Conservation (phyloP, 1,140 invertebrate species). For the Drosophila tani region DNA sequence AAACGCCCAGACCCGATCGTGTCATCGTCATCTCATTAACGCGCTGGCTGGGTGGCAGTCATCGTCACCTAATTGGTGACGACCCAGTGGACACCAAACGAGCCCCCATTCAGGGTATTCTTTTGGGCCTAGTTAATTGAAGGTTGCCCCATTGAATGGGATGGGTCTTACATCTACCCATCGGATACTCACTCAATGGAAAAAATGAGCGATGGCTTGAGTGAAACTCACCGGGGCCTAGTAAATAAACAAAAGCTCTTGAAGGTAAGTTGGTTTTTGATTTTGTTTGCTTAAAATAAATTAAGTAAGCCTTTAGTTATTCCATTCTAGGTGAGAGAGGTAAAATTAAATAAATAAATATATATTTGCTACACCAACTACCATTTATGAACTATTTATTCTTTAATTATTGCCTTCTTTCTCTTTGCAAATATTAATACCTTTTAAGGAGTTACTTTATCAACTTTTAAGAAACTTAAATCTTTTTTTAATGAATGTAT, state of each 20-base stretch:
- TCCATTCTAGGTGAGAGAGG: neutral
- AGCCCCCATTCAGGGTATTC: constrained; percentile 22
- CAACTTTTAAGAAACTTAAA: neutral
- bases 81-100: constrained; percentile 50
- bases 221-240: neutral
- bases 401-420: neutral
- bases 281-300: neutral
- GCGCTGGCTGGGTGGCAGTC: constrained; percentile 18
- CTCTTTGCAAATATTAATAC: neutral
- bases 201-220: neutral
- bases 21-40: constrained; percentile 52
- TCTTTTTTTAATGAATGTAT: neutral
- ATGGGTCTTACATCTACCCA: constrained; percentile 13
- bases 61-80: constrained; percentile 68
- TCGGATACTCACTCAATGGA: constrained; percentile 1
- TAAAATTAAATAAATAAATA: too few species aligned
- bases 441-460: neutral
- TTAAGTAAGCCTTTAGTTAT: too few species aligned
- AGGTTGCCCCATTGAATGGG: constrained; percentile 24
- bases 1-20: constrained; percentile 17
- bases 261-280: neutral
- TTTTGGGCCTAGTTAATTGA: constrained; percentile 37
- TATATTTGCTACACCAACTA: too few species aligned
- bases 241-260: neutral
- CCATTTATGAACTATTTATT: neutral